Percentiles rank a stretch among this genome's conserved stretches.
phyloP scores from a whole-genome alignment of 2,888 invertebrate genomes.

The Gastracanthus pulcherrimus region DNA sequence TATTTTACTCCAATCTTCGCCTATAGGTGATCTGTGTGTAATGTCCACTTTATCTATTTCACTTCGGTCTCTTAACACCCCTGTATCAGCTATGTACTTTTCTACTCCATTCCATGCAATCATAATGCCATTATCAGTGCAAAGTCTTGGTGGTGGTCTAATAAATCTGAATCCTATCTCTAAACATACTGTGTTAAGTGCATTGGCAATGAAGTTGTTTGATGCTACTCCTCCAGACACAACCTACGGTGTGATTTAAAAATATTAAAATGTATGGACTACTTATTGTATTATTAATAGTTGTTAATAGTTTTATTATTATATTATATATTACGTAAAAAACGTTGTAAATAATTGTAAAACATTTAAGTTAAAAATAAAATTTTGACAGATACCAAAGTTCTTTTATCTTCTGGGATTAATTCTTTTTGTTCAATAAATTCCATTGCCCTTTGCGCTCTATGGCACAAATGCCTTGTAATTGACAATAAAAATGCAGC shows the following conservation, averaged over 20 bases:
- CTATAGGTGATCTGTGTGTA: conserved; percentile 82
- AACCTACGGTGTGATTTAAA: conserved; percentile 79
- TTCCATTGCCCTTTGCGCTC: conserved; percentile 90
- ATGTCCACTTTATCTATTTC: conserved; percentile 82
- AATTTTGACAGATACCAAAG: conserved; percentile 78
- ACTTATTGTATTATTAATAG: no score
- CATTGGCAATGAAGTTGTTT: conserved; percentile 88
- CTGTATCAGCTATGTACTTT: conserved; percentile 80
- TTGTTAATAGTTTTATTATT: no score
- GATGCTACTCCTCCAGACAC: conserved; percentile 98
- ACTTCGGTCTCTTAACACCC: conserved; percentile 72
- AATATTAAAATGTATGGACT: no score
- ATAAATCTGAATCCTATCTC: conserved; percentile 83
- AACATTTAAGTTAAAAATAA: background rate
- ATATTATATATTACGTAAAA: background rate
- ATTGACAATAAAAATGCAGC: conserved; percentile 89
- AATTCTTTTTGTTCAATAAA: conserved; percentile 83
- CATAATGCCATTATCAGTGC: conserved; percentile 99
- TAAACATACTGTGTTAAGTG: conserved; percentile 84
- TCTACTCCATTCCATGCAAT: conserved; percentile 99
- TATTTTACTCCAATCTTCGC: conserved; percentile 80
- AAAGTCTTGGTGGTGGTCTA: conserved; percentile 90
- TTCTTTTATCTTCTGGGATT: conserved; percentile 81
- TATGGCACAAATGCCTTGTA: conserved; percentile 88
- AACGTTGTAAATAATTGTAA: background rate